Conservation (phyloP, 2,113 vertebrate genomes). For the Corythoichthys intestinalis region DNA sequence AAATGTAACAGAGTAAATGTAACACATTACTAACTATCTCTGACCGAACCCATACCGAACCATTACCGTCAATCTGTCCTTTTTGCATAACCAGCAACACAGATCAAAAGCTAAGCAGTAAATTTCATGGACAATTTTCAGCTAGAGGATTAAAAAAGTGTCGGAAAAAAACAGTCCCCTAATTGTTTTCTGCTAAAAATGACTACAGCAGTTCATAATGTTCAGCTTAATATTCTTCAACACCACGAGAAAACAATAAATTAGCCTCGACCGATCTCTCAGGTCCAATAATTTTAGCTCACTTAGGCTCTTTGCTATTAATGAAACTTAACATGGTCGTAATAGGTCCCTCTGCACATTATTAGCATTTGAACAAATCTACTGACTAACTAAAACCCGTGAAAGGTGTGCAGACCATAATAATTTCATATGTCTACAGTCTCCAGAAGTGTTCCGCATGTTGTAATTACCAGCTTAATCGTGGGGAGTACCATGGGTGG, state of each 20-base stretch:
- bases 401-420: background rate
- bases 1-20: too few species aligned
- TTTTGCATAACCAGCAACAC: too few species aligned
- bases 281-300: background rate
- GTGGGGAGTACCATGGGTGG: conserved; percentile 17
- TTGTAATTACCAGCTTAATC: conserved; percentile 37
- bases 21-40: too few species aligned
- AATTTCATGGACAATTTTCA: too few species aligned
- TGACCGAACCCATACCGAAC: too few species aligned
- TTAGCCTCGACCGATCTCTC: background rate
- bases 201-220: background rate
- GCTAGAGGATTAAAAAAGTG: background rate
- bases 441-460: conserved; percentile 17
- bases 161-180: background rate
- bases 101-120: background rate
- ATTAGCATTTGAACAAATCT: background rate
- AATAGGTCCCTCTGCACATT: background rate
- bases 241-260: background rate
- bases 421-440: conserved; percentile 17
- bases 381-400: conserved; percentile 1
- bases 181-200: background rate
- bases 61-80: too few species aligned
- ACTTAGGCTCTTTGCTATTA: background rate
- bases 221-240: background rate
- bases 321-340: background rate